These are phyloP conservation scores for Neogale vison DNA, from an alignment of 2,113 vertebrate genomes.

Conservation along the genomic window DNA sequence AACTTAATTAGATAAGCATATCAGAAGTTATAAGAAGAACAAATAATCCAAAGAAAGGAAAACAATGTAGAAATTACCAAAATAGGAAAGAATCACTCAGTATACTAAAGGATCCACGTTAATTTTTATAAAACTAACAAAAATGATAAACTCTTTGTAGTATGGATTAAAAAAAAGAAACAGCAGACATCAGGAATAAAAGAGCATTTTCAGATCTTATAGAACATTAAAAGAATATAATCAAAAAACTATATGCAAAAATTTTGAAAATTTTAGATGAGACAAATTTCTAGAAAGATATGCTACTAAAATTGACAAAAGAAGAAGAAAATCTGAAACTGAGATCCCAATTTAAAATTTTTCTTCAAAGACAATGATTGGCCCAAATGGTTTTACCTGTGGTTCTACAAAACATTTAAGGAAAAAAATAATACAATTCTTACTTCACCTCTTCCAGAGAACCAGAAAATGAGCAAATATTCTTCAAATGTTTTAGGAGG, in stretches of 20 bases:
- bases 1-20: not conserved
- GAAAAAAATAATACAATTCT: not conserved
- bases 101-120: not conserved
- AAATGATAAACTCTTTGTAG: not conserved
- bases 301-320: not conserved
- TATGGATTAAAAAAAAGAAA: not conserved
- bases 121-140: not conserved
- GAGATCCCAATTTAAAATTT: not conserved
- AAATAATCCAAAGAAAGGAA: not conserved
- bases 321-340: not conserved
- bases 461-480: not conserved
- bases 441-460: not conserved
- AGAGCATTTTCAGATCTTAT: not conserved
- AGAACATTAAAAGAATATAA: not conserved
- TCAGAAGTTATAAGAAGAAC: not conserved
- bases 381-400: not conserved
- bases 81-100: not conserved
- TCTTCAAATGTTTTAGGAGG: not conserved
- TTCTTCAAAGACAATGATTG: not conserved
- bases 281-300: slow-evolving; percentile 24
- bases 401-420: not conserved
- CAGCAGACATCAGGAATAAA: not conserved
- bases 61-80: not conserved
- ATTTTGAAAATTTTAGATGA: not conserved
- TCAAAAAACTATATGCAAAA: not conserved